Percentiles rank a stretch among this genome's conserved stretches.
Evolutionary conservation across 2,888 invertebrate species (phyloP).

Genomic region (Andricus quercusramuli): DNA sequence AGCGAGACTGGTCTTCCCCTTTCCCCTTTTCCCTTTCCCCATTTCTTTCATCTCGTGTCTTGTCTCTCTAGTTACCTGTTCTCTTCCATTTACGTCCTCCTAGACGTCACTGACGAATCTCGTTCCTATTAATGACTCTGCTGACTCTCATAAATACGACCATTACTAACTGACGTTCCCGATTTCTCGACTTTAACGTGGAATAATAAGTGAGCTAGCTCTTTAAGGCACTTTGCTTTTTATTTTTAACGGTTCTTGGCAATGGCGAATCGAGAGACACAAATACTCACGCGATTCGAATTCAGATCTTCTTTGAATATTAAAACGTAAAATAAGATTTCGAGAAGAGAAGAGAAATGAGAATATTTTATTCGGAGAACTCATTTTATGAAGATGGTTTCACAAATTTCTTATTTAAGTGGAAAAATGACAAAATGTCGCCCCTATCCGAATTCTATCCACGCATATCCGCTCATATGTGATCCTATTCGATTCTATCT

Average conservation of each 20-base stretch:
- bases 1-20: slow-evolving; percentile 49
- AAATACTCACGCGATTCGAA: slow-evolving; percentile 2
- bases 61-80: slow-evolving; percentile 22
- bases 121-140: slow-evolving; percentile 46
- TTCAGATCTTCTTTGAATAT: background rate
- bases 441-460: accelerated
- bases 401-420: too few relatives aligned
- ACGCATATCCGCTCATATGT: too few relatives aligned
- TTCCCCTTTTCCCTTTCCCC: too few relatives aligned
- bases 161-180: slow-evolving; percentile 60
- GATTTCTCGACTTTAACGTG: slow-evolving; percentile 51
- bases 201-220: slow-evolving; percentile 60
- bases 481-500: too few relatives aligned
- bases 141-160: slow-evolving; percentile 57
- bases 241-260: background rate
- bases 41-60: slow-evolving; percentile 40
- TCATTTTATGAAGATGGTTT: too few relatives aligned
- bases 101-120: slow-evolving; percentile 24
- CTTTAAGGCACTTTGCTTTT: slow-evolving; percentile 56
- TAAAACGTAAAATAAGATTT: too few relatives aligned
- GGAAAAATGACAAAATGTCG: too few relatives aligned
- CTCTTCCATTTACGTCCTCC: slow-evolving; percentile 34
- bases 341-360: too few relatives aligned
- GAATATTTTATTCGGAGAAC: too few relatives aligned
- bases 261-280: background rate